A percentile compares a stretch with the other conserved stretches of the same genome.
Conservation (phyloP, 2,797 vertebrate species). For the Todus mexicanus region DNA sequence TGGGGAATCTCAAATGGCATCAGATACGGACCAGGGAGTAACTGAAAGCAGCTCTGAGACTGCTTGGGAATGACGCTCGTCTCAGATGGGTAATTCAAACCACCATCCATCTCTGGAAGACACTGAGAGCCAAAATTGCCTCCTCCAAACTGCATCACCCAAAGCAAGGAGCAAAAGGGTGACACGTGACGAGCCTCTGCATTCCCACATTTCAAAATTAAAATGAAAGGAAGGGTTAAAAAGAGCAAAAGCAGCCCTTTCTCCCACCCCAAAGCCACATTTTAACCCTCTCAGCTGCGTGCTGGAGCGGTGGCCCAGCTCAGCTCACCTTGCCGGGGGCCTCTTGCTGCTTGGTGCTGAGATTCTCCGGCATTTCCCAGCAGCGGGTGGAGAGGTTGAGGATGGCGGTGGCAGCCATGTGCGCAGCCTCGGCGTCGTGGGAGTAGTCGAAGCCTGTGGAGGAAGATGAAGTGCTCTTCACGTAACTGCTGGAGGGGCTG, state of each 20-base stretch:
- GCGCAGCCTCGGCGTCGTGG: constrained; percentile 93
- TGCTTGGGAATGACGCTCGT: neutral
- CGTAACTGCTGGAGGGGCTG: constrained; percentile 83
- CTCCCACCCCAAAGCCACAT: neutral
- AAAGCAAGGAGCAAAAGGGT: fast-evolving
- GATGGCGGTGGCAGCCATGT: constrained; percentile 98
- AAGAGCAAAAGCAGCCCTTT: neutral
- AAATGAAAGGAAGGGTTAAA: neutral
- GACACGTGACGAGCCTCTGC: neutral
- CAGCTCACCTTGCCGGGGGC: constrained; percentile 77
- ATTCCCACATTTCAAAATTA: neutral
- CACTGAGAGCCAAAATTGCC: neutral
- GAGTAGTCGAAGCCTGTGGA: constrained; percentile 92
- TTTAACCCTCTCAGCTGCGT: fast-evolving
- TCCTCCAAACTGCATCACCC: neutral
- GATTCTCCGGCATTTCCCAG: constrained; percentile 98
- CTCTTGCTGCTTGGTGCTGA: constrained; percentile 89
- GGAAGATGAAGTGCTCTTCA: constrained; percentile 84
- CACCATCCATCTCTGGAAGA: fast-evolving
- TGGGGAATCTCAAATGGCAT: neutral
- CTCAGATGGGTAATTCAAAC: neutral
- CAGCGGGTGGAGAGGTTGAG: constrained; percentile 97
- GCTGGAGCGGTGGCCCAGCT: neutral
- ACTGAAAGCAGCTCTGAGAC: neutral
- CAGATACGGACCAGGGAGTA: neutral